Evolutionary conservation across 2,113 vertebrate species (phyloP).

Genomic region (Labeo rohita): DNA sequence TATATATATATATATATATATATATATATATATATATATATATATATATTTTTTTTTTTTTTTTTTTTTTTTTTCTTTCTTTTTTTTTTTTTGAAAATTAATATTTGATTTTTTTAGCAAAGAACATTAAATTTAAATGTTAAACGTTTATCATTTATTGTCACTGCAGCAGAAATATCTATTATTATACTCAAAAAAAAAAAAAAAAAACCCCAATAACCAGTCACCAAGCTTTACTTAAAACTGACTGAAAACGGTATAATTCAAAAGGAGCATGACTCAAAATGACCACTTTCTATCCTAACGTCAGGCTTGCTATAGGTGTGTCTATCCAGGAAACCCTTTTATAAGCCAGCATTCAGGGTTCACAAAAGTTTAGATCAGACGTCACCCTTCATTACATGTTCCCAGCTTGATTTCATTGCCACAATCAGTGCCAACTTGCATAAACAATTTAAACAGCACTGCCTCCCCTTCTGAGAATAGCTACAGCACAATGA

Average conservation of each 20-base stretch:
- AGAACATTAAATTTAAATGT: too few species aligned
- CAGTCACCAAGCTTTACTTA: too few species aligned
- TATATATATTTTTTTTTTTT: too few species aligned
- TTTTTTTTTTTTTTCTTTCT: too few species aligned
- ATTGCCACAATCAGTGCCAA: constrained; percentile 19
- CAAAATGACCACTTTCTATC: background rate
- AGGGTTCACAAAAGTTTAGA: background rate
- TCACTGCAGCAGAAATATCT: background rate
- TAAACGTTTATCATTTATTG: background rate
- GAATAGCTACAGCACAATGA: background rate
- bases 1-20: too few species aligned
- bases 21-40: too few species aligned
- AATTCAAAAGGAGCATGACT: too few species aligned
- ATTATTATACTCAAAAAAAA: too few species aligned
- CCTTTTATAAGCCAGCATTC: background rate
- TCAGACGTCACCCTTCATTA: constrained; percentile 6
- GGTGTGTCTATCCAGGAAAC: background rate
- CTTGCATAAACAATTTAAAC: background rate
- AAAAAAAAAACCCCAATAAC: too few species aligned
- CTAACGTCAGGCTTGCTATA: background rate
- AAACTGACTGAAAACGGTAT: too few species aligned
- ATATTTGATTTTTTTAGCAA: too few species aligned
- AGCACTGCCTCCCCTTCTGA: background rate
- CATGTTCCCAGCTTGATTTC: constrained; percentile 31
- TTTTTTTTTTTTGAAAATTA: too few species aligned